Base-by-base conservation (phyloP, 35 echinoderm and acorn worm species). In the Patiria miniata region DNA sequence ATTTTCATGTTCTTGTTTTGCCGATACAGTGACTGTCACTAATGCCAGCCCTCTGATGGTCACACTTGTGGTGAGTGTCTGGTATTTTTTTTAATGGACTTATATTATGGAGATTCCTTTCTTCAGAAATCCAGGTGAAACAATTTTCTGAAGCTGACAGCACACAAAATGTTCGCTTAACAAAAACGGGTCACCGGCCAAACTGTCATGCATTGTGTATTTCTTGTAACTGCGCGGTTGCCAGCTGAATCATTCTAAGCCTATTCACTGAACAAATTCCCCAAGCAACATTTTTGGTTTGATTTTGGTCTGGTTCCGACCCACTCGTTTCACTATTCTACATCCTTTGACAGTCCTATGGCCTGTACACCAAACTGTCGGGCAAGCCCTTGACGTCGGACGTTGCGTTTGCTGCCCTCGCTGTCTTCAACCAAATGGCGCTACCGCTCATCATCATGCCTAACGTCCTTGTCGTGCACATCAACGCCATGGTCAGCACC, bases 371-470 rank as follows among this genome's bases (percentile, higher is more conserved):
- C 17, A 85, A 58, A 29, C 42, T 99, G 26, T 87, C 79, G 15
- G 81, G 82, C 23, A 83, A 91, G 7, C 57, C 90, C 36, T 42
- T 99, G 61, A 99, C 86, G 36, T 92, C 96, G 0, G 96, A 94
- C 44, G 86, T 99, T 9, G 89, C 96, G 51, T 99, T 99, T 53
- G 79, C 96, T 16, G 84, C 96, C 56, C 87, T 99, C 8, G 77
- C 96, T 0, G 87, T 99, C 81, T 94, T 99, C 90, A 99, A 99
- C 87, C 93, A 99, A 61, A 99, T 99, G 89, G 77, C 68, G 14
- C 86, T 89, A 17, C 96, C 96, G 2, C 84, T 99, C 40, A 88
- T 94, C 61, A 29, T 94, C n/a, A 77, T 99, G n/a, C 96, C 96
- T 5, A 83, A 61, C 1, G 87, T 94, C 58, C 80, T 99, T 83